Base-by-base conservation (phyloP, 2,888 invertebrate species). In the Philereme transversata region DNA sequence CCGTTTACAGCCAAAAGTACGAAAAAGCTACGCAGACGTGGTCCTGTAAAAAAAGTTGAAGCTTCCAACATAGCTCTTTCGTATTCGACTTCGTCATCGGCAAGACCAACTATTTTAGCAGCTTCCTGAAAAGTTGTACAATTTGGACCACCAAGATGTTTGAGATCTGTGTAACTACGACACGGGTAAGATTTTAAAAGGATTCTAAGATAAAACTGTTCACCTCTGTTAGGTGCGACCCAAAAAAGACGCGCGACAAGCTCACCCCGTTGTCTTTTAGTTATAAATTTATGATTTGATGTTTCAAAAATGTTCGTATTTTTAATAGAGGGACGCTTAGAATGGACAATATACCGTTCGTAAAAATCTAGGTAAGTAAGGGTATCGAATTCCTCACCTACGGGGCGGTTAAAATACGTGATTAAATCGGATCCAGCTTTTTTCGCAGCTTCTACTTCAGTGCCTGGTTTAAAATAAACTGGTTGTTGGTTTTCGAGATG, bases 91-190 rank as follows among this genome's bases (percentile, higher is more conserved):
- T 22, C 22, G 22, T 22, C 22, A 22, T 22, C 22, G 33, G 62
- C 65, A 11, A 67, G 38, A 40, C 60, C 60, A 22, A 65, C 48
- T n/a, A 44, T 8, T 57, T 51, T 60, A 35, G 63, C 65, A 36
- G 65, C 67, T 22, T 67, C 67, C 51, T 67, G 65, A 35, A 67
- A 65, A 38, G 67, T 67, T 38, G 38, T 56, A 50, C 65, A 67
- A 44, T 60, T 45, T 7, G 54, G 60, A 54, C 65, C 65, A 47
- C 63, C 68, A 5, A 65, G 54, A 40, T 46, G 52, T 9, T 51
- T 46, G 10, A 68, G 51, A 52, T 65, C 62, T 8, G 52, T 46
- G 48, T 48, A 55, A 48, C 55, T 52, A 6, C 52, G 52, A 36
- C 44, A 52, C 22, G 52, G 45, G 9, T 11, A 36, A 35, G 36